Percentiles rank a stretch among this genome's conserved stretches.
phyloP scores from a whole-genome alignment of 1,140 invertebrate species.

The Drosophila persimilis region DNA sequence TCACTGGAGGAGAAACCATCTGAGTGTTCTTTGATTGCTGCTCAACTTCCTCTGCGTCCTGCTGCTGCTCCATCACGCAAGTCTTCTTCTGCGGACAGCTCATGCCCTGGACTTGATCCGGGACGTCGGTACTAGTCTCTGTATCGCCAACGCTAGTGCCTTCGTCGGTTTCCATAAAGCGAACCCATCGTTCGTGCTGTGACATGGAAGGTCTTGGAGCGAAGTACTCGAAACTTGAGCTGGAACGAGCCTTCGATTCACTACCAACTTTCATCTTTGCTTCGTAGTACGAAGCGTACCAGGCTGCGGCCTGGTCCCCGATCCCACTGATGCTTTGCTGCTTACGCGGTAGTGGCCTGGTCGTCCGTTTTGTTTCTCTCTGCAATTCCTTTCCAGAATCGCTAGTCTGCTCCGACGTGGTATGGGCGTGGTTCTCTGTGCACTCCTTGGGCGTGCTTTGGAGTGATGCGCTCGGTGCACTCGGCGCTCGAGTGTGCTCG shows the following conservation, averaged over 20 bases:
- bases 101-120: neutral
- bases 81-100: slow-evolving; percentile 1
- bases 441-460: too few species aligned
- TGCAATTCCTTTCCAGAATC: too few species aligned
- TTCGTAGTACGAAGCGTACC: neutral
- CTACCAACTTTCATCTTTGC: neutral
- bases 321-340: too few species aligned
- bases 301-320: neutral
- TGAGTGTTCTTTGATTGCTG: neutral
- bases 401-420: too few species aligned
- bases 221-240: slow-evolving; percentile 14
- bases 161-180: neutral
- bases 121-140: neutral
- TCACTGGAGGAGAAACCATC: neutral
- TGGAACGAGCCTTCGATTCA: too few species aligned
- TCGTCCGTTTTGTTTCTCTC: too few species aligned
- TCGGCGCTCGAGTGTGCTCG: too few species aligned
- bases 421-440: too few species aligned
- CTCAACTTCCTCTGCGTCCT: too few species aligned
- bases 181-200: slow-evolving; percentile 6
- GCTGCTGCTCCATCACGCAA: neutral
- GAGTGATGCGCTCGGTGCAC: too few species aligned
- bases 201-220: neutral
- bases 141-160: neutral
- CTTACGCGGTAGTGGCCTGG: too few species aligned